Percentiles rank a stretch among this genome's conserved stretches.
Conservation (phyloP, 2,888 invertebrate genomes). For the Eristalis pertinax region DNA sequence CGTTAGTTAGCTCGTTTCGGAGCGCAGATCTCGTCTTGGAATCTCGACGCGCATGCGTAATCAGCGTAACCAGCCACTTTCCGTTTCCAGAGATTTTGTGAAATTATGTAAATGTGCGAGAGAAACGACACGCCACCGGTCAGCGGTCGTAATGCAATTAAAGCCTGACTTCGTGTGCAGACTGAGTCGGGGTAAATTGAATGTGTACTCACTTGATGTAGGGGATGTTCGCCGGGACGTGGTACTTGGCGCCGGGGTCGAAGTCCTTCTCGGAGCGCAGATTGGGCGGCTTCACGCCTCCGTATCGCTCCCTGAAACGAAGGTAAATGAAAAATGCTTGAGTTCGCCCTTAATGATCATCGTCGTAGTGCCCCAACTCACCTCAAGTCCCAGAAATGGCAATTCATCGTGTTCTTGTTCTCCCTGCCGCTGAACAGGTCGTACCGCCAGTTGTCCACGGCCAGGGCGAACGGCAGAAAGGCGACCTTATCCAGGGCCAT, state of each 20-base stretch:
- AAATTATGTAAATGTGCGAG: slow-evolving; percentile 46
- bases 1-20: slow-evolving; percentile 6
- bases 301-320: slow-evolving; percentile 87
- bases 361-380: slow-evolving; percentile 77
- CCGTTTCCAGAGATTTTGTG: slow-evolving; percentile 17
- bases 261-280: slow-evolving; percentile 93
- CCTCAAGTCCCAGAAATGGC: slow-evolving; percentile 94
- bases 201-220: slow-evolving; percentile 90
- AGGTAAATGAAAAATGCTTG: background rate
- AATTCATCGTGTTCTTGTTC: slow-evolving; percentile 90
- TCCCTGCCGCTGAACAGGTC: slow-evolving; percentile 90
- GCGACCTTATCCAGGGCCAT: slow-evolving; percentile 91
- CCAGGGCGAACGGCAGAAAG: slow-evolving; percentile 91
- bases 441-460: slow-evolving; percentile 93
- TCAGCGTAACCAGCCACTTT: slow-evolving; percentile 22
- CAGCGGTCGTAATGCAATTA: slow-evolving; percentile 33
- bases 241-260: slow-evolving; percentile 96
- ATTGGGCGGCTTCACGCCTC: slow-evolving; percentile 93
- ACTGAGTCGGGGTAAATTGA: background rate
- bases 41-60: slow-evolving; percentile 22
- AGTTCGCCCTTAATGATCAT: too few relatives aligned
- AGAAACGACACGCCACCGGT: background rate
- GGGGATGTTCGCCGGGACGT: slow-evolving; percentile 94
- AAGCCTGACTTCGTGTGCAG: background rate
- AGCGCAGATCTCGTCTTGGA: background rate